These are phyloP conservation scores for Drosophila flavopinicola DNA, from an alignment of 2,888 invertebrate genomes.

Conservation along the genomic window DNA sequence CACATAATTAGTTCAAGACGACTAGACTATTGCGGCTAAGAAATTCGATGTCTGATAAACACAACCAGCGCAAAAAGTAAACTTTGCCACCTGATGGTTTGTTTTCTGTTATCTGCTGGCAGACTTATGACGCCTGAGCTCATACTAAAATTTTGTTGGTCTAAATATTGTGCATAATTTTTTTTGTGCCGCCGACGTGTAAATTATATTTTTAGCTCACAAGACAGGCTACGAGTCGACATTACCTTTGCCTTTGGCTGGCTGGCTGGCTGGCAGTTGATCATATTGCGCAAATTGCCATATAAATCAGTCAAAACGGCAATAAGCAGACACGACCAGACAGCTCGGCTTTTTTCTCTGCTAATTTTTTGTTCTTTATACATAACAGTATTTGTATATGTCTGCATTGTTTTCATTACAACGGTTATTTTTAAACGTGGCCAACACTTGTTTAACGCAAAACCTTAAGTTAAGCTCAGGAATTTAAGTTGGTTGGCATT, in stretches of 20 bases:
- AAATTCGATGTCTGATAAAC: constrained; percentile 28
- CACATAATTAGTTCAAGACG: neutral
- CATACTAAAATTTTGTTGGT: constrained; percentile 56
- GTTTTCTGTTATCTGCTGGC: constrained; percentile 41
- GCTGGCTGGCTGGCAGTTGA: constrained; percentile 36
- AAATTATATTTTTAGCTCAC: constrained; percentile 25
- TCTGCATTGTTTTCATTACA: constrained; percentile 46
- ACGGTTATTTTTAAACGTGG: constrained; percentile 25
- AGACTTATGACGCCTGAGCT: constrained; percentile 50
- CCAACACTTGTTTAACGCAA: constrained; percentile 20
- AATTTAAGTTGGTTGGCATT: neutral
- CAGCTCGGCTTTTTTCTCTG: constrained; percentile 49
- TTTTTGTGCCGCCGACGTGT: constrained; percentile 12
- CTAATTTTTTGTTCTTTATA: constrained; percentile 17
- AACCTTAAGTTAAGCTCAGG: constrained; percentile 1
- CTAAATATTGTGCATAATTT: constrained; percentile 7
- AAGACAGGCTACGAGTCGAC: constrained; percentile 5
- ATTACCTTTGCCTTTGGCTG: constrained; percentile 1
- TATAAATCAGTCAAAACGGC: constrained; percentile 66
- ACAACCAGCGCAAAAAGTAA: constrained; percentile 40
- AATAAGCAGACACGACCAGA: constrained; percentile 52
- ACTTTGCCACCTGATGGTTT: constrained; percentile 33
- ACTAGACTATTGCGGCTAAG: neutral
- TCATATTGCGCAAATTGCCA: constrained; percentile 71
- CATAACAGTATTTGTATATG: constrained; percentile 2